phyloP scores from a whole-genome alignment of 2,888 invertebrate species.

The Euplexia lucipara region DNA sequence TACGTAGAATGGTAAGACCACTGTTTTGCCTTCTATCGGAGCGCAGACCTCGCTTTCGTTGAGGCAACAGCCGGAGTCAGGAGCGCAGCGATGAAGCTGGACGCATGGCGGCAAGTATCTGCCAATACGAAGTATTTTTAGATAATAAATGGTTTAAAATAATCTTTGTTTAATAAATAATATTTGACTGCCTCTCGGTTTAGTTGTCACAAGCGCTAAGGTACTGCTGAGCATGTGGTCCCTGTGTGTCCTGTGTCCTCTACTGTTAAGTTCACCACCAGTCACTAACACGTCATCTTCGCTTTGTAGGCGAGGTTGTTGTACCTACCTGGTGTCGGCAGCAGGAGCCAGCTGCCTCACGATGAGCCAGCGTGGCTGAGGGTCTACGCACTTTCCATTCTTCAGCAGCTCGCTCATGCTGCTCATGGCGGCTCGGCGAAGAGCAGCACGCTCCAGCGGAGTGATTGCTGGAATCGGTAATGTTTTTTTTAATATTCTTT shows the following conservation, averaged over 20 bases:
- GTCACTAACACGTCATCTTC: too few relatives aligned
- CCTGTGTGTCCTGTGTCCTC: too few relatives aligned
- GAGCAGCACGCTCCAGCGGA: constrained; percentile 65
- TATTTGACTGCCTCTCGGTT: too few relatives aligned
- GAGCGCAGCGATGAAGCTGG: constrained; percentile 96
- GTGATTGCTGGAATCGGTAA: constrained; percentile 74
- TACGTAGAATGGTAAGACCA: constrained; percentile 95
- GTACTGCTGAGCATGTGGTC: too few relatives aligned
- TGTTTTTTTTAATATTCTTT: constrained; percentile 17
- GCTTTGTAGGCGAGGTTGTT: too few relatives aligned
- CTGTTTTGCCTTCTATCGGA: constrained; percentile 93
- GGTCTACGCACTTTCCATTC: constrained; percentile 92
- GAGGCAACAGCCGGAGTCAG: constrained; percentile 96
- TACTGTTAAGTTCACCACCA: too few relatives aligned
- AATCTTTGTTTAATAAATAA: too few relatives aligned
- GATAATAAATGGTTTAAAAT: too few relatives aligned
- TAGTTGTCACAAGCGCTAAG: too few relatives aligned
- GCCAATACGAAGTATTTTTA: neutral
- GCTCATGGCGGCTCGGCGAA: constrained; percentile 72
- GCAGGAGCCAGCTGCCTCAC: constrained; percentile 94
- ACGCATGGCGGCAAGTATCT: constrained; percentile 96
- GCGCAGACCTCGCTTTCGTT: constrained; percentile 94
- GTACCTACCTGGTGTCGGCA: constrained; percentile 91
- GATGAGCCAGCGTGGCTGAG: constrained; percentile 94
- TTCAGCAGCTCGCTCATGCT: constrained; percentile 76